These are phyloP conservation scores for Pagetopsis macropterus DNA, from an alignment of 2,797 vertebrate species.

Conservation along the genomic window DNA sequence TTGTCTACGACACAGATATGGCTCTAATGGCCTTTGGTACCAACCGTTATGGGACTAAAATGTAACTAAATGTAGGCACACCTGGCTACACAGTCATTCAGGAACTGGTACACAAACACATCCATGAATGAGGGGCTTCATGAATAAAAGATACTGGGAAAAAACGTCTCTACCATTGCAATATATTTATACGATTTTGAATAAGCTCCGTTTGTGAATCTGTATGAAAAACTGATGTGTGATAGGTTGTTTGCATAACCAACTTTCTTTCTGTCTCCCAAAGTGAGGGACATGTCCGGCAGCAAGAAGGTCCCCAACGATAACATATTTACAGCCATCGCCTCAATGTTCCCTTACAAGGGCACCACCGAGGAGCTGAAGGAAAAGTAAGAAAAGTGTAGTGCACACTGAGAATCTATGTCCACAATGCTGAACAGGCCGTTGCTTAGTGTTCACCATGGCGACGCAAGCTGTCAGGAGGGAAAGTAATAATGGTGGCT, in stretches of 20 bases:
- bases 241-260: conserved; percentile 31
- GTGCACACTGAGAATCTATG: conserved; percentile 30
- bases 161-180: conserved; percentile 20
- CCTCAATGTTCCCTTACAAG: conserved; percentile 97
- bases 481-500: conserved; percentile 69
- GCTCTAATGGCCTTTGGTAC: conserved; percentile 49
- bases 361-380: conserved; percentile 96
- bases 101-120: conserved; percentile 1
- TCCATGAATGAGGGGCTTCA: neutral
- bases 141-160: conserved; percentile 1
- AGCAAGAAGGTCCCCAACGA: conserved; percentile 92
- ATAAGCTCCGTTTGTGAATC: conserved; percentile 50
- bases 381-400: conserved; percentile 89
- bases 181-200: conserved; percentile 44
- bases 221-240: conserved; percentile 42
- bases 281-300: conserved; percentile 86
- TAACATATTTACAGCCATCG: conserved; percentile 97
- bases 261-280: conserved; percentile 37
- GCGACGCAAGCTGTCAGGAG: conserved; percentile 65
- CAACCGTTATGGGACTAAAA: conserved; percentile 34
- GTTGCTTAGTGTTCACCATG: conserved; percentile 80
- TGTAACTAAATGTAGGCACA: conserved; percentile 36
- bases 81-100: conserved; percentile 13
- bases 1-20: conserved; percentile 61
- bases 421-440: conserved; percentile 52